Evolutionary conservation across 2,888 invertebrate genomes (phyloP), one percentile per base, ranked within the genome.

Genomic region (Aphrophora alni): DNA sequence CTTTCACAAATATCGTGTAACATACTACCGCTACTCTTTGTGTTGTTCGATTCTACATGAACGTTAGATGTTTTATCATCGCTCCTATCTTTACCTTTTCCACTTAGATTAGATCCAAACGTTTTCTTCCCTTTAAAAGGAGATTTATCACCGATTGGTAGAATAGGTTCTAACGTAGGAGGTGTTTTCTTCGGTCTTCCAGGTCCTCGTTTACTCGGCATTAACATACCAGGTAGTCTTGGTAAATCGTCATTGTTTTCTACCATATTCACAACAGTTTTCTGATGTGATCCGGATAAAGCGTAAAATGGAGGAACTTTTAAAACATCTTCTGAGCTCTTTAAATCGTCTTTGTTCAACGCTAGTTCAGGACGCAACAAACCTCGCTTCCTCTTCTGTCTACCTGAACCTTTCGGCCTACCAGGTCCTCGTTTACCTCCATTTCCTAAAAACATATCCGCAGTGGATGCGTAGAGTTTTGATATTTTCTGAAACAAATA

Each of bases 1-100:
- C 86, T 84, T 81, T 88, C 87, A 83, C 87, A 88, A 51, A 87
- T 87, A 81, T 87, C 87, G 82, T 85, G 86, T 73, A 87, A 78
- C 27, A 86, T 71, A 69, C 77, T 80, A 17, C 73, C 77, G 27
- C 77, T 80, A 25, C 77, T 77, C 38, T 80, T 80, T 14, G 75
- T 28, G n/a, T 78, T 70, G 14, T 70, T 70, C 10, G 33, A 21
- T 21, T 78, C 78, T 21, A 59, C 26, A 59, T 28, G 59, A n/a
- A 26, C 28, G 14, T 27, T 24, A 12, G 76, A 51, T 26, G 51
- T 38, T 75, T 44, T 76, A 12, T 76, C 71, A 33, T 80, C 71
- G 8, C 38, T 51, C 25, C 38, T 51, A 10, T 73, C 77, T 59
- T 71, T 72, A 26, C 59, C 75, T 51, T 27, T n/a, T 17, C 44